Evolutionary conservation across 2,113 vertebrate genomes (phyloP).

Genomic region (Oreochromis aureus): DNA sequence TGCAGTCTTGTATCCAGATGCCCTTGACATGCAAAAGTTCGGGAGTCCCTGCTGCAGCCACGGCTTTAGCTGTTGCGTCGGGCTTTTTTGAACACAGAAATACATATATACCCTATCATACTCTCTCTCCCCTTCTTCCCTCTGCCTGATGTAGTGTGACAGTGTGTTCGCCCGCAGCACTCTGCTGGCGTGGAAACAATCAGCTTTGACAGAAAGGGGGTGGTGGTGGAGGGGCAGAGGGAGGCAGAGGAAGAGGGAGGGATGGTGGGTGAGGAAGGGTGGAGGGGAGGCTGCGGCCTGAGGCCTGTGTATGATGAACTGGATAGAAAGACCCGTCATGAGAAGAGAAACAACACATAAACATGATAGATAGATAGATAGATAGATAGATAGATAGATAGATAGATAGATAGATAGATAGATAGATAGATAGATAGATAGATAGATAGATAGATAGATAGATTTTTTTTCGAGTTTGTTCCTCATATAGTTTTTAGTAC

Average conservation of each 20-base stretch:
- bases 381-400: constrained; percentile 25
- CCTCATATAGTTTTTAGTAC: background rate
- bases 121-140: constrained; percentile 53
- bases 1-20: background rate
- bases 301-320: constrained; percentile 70
- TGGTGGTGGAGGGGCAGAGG: constrained; percentile 44
- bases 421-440: constrained; percentile 32
- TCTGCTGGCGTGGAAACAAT: constrained; percentile 78
- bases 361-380: background rate
- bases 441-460: constrained; percentile 28
- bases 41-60: constrained; percentile 21
- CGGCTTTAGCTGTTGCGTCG: constrained; percentile 10
- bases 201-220: constrained; percentile 75
- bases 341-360: constrained; percentile 42
- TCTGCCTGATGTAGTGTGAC: constrained; percentile 75
- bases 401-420: background rate
- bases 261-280: background rate
- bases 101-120: constrained; percentile 46
- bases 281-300: constrained; percentile 36
- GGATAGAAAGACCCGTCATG: constrained; percentile 67
- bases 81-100: constrained; percentile 26
- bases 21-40: constrained; percentile 42
- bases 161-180: constrained; percentile 70
- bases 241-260: constrained; percentile 8
- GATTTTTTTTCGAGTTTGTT: background rate